phyloP scores from a whole-genome alignment of 2,113 vertebrate species.

The Salvelinus alpinus region DNA sequence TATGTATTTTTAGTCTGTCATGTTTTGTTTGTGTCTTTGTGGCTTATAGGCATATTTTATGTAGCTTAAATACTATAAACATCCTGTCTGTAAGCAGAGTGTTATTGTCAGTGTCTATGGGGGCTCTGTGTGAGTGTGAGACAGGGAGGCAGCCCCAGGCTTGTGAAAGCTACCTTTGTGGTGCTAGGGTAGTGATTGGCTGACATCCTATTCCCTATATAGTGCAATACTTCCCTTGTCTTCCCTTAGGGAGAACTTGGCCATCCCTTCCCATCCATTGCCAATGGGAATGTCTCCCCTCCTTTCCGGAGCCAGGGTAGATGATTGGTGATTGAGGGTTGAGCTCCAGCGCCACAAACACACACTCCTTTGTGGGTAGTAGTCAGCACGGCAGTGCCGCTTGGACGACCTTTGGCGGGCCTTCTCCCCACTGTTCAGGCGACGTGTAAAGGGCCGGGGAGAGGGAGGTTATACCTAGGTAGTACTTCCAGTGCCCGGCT shows the following conservation, averaged over 20 bases:
- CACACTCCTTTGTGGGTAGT: slow-evolving; percentile 16
- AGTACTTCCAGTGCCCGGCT: slow-evolving; percentile 21
- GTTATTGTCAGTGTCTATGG: not conserved
- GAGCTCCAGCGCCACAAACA: not conserved
- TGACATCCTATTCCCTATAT: not conserved
- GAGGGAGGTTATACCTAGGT: slow-evolving; percentile 28
- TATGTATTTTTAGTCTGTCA: not conserved
- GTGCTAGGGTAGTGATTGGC: not conserved
- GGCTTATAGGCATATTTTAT: not conserved
- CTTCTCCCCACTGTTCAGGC: slow-evolving; percentile 12
- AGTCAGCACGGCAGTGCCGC: slow-evolving; percentile 7
- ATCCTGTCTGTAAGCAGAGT: not conserved
- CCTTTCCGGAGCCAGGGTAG: not conserved
- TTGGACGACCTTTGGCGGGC: slow-evolving; percentile 8
- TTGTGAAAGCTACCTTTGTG: slow-evolving; percentile 10
- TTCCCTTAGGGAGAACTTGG: not conserved
- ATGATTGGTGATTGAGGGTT: not conserved
- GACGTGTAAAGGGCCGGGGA: slow-evolving; percentile 25
- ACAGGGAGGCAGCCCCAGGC: slow-evolving; percentile 3
- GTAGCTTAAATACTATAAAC: not conserved
- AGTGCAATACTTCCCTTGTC: not conserved
- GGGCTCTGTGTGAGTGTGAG: not conserved
- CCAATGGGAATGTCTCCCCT: not conserved
- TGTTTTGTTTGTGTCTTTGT: not conserved
- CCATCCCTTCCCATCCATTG: too few species aligned